Conservation (phyloP, 2,113 vertebrate genomes). For the Esox niger region DNA sequence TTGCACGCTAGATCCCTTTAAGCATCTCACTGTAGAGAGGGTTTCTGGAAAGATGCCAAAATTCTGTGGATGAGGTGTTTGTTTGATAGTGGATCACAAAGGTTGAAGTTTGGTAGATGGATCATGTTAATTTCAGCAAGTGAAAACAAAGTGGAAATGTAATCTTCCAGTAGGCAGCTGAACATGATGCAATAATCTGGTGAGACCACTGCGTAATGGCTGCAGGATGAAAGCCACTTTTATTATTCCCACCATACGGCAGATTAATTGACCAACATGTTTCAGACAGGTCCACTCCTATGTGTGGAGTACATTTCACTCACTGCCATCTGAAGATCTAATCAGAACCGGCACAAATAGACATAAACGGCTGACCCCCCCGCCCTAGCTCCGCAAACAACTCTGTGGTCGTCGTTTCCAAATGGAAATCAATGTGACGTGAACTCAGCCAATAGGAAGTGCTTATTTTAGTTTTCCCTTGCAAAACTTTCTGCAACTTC, state of each 20-base stretch:
- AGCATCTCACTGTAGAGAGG: too few species aligned
- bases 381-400: neutral
- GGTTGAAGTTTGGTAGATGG: too few species aligned
- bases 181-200: neutral
- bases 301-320: neutral
- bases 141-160: neutral
- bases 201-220: neutral
- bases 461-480: too few species aligned
- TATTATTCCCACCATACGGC: slow-evolving; percentile 28
- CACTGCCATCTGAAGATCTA: neutral
- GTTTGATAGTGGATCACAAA: too few species aligned
- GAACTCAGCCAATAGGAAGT: too few species aligned
- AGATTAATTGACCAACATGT: slow-evolving; percentile 5
- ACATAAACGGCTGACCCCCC: neutral
- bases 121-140: neutral
- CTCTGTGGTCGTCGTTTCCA: neutral
- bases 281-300: neutral
- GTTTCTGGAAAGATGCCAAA: too few species aligned
- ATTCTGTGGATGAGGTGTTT: too few species aligned
- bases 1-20: too few species aligned
- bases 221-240: neutral
- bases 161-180: neutral
- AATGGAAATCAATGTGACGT: neutral
- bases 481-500: too few species aligned
- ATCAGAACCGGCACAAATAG: neutral